Percentiles rank a stretch among this genome's conserved stretches.
These are phyloP conservation scores for Tillus elongatus DNA, from an alignment of 2,888 invertebrate species.

Conservation along the genomic window DNA sequence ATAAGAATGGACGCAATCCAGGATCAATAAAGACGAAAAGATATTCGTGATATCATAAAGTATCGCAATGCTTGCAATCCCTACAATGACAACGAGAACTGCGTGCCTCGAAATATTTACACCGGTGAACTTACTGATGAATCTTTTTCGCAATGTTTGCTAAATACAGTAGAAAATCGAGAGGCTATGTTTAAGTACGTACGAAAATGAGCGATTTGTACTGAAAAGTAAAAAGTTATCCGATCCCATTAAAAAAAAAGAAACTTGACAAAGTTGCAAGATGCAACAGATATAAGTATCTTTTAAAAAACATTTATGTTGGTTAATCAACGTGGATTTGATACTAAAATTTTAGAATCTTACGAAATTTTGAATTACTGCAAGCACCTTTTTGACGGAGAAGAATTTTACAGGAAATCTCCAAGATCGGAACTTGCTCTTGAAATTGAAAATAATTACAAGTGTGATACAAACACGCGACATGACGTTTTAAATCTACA, in stretches of 20 bases:
- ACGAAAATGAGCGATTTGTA: slow-evolving; percentile 18
- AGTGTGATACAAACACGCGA: slow-evolving; percentile 13
- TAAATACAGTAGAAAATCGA: slow-evolving; percentile 17
- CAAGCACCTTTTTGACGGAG: slow-evolving; percentile 17
- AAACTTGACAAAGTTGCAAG: slow-evolving; percentile 15
- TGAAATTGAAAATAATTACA: slow-evolving; percentile 17
- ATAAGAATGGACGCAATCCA: slow-evolving; percentile 22
- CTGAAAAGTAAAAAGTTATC: slow-evolving; percentile 8
- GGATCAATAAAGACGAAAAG: slow-evolving; percentile 22
- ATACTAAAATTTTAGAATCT: no score
- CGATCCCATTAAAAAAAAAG: no score
- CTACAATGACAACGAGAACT: slow-evolving; percentile 13
- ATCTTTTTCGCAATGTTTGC: slow-evolving; percentile 15
- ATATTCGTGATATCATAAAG: slow-evolving; percentile 19
- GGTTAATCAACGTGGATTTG: slow-evolving; percentile 16
- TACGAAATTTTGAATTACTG: slow-evolving; percentile 17
- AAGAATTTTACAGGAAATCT: slow-evolving; percentile 17
- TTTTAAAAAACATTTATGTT: slow-evolving; percentile 16
- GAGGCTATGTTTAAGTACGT: slow-evolving; percentile 16
- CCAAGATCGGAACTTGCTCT: slow-evolving; percentile 14
- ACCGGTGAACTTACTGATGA: slow-evolving; percentile 17
- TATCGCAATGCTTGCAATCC: slow-evolving; percentile 18
- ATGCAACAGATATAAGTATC: slow-evolving; percentile 14
- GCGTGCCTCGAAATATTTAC: slow-evolving; percentile 17
- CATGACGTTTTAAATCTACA: slow-evolving; percentile 14